These are phyloP conservation scores for Lontra canadensis DNA, from an alignment of 2,113 vertebrate species.

Conservation along the genomic window DNA sequence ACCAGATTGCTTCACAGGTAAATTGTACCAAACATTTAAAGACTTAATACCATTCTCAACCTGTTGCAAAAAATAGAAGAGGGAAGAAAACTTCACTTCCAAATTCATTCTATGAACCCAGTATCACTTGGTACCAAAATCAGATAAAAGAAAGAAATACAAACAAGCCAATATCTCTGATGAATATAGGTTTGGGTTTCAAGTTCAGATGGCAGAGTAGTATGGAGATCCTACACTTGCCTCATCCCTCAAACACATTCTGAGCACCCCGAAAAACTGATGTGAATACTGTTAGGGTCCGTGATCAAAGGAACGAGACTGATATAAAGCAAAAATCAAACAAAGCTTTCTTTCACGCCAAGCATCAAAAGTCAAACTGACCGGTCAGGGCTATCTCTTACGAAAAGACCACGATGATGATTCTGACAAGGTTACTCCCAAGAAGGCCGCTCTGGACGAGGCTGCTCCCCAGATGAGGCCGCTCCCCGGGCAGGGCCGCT, in stretches of 20 bases:
- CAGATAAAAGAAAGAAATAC: not conserved
- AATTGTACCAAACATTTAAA: not conserved
- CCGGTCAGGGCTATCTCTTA: too few relatives aligned
- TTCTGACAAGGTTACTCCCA: too few relatives aligned
- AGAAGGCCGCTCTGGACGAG: too few relatives aligned
- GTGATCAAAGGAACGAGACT: too few relatives aligned
- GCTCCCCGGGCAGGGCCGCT: too few relatives aligned
- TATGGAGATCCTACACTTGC: not conserved
- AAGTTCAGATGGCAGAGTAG: not conserved
- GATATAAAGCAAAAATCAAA: too few relatives aligned
- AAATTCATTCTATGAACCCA: not conserved
- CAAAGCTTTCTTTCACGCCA: too few relatives aligned
- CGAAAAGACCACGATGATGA: too few relatives aligned
- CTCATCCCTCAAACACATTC: not conserved
- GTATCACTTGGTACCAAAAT: not conserved
- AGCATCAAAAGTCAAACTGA: too few relatives aligned
- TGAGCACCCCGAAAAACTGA: not conserved
- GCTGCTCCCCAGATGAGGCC: too few relatives aligned
- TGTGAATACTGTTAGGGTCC: not conserved
- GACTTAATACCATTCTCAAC: not conserved
- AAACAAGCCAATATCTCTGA: not conserved
- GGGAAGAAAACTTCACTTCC: not conserved
- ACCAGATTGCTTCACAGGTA: not conserved
- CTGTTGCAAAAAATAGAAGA: not conserved
- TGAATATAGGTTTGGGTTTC: not conserved